phyloP scores from a whole-genome alignment of 1,140 invertebrate genomes.

The Lysiphlebus fabarum region DNA sequence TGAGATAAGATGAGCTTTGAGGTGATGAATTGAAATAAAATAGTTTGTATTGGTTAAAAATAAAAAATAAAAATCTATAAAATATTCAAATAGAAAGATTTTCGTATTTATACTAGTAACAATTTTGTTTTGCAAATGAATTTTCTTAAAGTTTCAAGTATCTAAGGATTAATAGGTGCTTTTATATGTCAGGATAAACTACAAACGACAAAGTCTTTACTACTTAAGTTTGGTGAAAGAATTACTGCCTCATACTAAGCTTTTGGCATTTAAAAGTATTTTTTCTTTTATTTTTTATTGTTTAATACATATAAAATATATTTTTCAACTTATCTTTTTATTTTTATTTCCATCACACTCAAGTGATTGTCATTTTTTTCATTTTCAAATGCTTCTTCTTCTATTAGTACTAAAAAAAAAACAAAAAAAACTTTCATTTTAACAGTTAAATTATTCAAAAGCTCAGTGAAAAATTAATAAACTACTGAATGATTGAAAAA shows the following conservation, averaged over 20 bases:
- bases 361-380: conserved; percentile 29
- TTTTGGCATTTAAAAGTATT: too few species aligned
- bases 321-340: background rate
- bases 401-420: conserved; percentile 11
- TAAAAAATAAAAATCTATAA: conserved; percentile 9
- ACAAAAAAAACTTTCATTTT: conserved; percentile 31
- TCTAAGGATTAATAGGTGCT: conserved; percentile 17
- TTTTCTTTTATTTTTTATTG: background rate
- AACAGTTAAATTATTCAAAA: conserved; percentile 46
- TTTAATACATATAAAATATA: conserved; percentile 14
- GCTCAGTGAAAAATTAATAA: background rate
- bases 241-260: too few species aligned
- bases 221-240: background rate
- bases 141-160: conserved; percentile 19
- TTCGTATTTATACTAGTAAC: conserved; percentile 8
- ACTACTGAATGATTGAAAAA: too few species aligned
- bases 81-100: conserved; percentile 17
- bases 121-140: conserved; percentile 20
- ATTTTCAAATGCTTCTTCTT: conserved; percentile 5
- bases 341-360: conserved; percentile 21
- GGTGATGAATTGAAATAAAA: too few species aligned
- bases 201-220: conserved; percentile 20
- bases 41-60: too few species aligned
- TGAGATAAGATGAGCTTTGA: background rate
- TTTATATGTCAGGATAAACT: conserved; percentile 5